These are phyloP conservation scores for Stomorhina lunata DNA, from an alignment of 2,888 invertebrate genomes.

Conservation along the genomic window DNA sequence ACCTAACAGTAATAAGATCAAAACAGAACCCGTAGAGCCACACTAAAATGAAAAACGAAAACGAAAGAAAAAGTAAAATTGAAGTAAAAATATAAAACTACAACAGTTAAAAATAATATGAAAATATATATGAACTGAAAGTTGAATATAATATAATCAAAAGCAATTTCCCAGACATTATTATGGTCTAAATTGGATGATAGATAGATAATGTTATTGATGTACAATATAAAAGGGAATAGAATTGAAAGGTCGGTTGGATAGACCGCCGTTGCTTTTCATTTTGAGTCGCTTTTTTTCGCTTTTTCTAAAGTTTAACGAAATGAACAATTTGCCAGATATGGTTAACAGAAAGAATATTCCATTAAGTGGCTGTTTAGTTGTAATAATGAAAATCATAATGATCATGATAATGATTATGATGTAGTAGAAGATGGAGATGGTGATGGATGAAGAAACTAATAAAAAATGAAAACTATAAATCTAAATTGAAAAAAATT, in stretches of 20 bases:
- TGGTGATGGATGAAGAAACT: not conserved
- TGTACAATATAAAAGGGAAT: slow-evolving; percentile 51
- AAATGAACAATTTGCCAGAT: slow-evolving; percentile 12
- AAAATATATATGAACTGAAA: too few relatives aligned
- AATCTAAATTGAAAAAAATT: slow-evolving; percentile 11
- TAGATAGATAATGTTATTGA: slow-evolving; percentile 63
- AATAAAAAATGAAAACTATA: not conserved
- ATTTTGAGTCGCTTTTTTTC: not conserved
- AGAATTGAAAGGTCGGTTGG: slow-evolving; percentile 28
- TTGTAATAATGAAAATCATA: not conserved
- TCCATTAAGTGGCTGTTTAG: not conserved
- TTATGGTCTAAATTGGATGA: slow-evolving; percentile 66
- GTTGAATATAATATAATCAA: slow-evolving; percentile 63
- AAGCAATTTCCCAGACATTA: slow-evolving; percentile 66
- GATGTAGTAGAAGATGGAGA: slow-evolving; percentile 5
- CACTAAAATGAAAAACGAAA: not conserved
- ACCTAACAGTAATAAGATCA: not conserved
- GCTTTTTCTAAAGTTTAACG: slow-evolving; percentile 5
- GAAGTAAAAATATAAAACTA: not conserved
- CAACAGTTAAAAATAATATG: slow-evolving; percentile 42
- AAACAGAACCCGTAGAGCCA: slow-evolving; percentile 3
- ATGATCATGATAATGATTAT: not conserved
- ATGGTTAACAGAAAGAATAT: not conserved
- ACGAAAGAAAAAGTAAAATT: not conserved
- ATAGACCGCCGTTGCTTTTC: too few relatives aligned